These are phyloP conservation scores for Verasper variegatus DNA, from an alignment of 2,113 vertebrate species.

Conservation along the genomic window DNA sequence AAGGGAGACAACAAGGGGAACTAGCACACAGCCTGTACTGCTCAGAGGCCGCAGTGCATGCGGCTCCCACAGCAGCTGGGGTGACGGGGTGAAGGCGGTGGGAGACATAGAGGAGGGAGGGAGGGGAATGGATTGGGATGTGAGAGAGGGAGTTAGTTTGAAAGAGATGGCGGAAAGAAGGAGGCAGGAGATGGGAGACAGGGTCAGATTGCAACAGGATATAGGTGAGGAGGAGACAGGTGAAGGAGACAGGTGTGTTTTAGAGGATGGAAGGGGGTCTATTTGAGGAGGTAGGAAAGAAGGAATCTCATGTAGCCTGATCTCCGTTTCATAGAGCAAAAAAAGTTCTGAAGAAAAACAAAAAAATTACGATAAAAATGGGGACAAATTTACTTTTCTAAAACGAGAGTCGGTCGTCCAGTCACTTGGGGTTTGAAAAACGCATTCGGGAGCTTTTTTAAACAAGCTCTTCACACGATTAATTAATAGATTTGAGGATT, in stretches of 20 bases:
- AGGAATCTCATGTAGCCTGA: conserved; percentile 55
- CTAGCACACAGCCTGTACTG: conserved; percentile 84
- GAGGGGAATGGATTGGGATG: conserved; percentile 15
- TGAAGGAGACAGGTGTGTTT: conserved; percentile 10
- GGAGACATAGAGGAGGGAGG: conserved; percentile 17
- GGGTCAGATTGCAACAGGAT: conserved; percentile 15
- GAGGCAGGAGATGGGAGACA: not conserved
- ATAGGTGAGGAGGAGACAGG: conserved; percentile 10
- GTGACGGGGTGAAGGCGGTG: conserved; percentile 53
- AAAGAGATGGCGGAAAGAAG: conserved; percentile 25
- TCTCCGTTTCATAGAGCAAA: conserved; percentile 43
- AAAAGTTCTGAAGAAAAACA: conserved; percentile 19
- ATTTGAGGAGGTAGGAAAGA: conserved; percentile 20
- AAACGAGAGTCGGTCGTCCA: not conserved
- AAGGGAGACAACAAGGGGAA: conserved; percentile 84
- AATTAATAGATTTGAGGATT: not conserved
- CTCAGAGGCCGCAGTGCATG: conserved; percentile 71
- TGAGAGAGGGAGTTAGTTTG: conserved; percentile 39
- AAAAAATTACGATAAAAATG: too few relatives aligned
- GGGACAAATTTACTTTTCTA: not conserved
- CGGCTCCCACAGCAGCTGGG: conserved; percentile 70
- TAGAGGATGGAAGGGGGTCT: not conserved
- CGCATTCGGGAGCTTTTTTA: not conserved
- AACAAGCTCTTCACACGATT: not conserved
- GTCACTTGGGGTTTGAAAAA: conserved; percentile 1